Conservation (phyloP, 1,140 invertebrate genomes). For the Anagrus nilaparvatae region DNA sequence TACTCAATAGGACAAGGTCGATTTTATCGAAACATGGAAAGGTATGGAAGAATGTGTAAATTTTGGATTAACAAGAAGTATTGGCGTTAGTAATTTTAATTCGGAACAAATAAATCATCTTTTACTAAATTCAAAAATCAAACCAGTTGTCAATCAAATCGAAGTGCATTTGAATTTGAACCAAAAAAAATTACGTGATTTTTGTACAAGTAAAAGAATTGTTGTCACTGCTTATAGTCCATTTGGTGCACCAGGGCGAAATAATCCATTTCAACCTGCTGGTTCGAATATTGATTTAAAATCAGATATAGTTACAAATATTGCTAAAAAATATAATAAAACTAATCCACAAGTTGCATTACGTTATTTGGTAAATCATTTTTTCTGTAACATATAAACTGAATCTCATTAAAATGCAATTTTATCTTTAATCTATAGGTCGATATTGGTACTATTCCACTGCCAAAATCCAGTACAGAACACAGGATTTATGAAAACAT, state of each 20-base stretch:
- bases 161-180: constrained; percentile 80
- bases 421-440: constrained; percentile 5
- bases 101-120: constrained; percentile 66
- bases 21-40: constrained; percentile 82
- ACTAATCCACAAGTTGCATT: constrained; percentile 55
- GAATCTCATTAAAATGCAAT: neutral
- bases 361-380: constrained; percentile 49
- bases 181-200: constrained; percentile 62
- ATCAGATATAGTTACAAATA: constrained; percentile 48
- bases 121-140: constrained; percentile 54
- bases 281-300: constrained; percentile 47
- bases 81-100: constrained; percentile 89
- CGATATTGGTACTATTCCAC: constrained; percentile 36
- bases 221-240: constrained; percentile 70
- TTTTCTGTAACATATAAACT: neutral
- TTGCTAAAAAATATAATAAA: constrained; percentile 57
- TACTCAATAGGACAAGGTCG: too few species aligned
- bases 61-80: constrained; percentile 59
- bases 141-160: constrained; percentile 70
- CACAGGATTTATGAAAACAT: constrained; percentile 59
- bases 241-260: constrained; percentile 55
- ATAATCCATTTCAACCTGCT: constrained; percentile 43
- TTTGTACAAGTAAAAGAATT: constrained; percentile 57
- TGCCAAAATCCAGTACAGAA: constrained; percentile 65
- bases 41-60: constrained; percentile 68